Conservation (phyloP, 2,113 vertebrate species). For the Mormoops blainvillei region DNA sequence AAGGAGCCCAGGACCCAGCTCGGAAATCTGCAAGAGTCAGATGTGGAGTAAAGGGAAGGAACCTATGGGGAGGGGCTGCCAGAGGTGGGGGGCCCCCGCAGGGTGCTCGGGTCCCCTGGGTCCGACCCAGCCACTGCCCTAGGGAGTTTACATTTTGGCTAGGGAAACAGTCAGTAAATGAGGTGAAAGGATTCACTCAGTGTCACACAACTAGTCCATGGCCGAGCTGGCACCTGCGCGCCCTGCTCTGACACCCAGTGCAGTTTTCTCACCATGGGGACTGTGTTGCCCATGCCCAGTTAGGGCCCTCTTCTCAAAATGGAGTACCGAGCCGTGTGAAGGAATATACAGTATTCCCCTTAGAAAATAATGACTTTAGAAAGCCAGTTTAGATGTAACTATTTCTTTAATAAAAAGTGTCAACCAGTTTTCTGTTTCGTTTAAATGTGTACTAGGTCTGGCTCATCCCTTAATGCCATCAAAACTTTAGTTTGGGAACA, state of each 20-base stretch:
- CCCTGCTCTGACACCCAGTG: neutral
- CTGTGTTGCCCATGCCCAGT: rapidly evolving
- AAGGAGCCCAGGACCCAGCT: neutral
- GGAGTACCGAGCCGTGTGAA: neutral
- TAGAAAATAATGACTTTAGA: neutral
- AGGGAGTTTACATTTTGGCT: neutral
- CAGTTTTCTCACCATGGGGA: rapidly evolving
- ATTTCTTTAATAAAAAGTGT: neutral
- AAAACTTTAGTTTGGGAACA: neutral
- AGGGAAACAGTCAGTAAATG: neutral
- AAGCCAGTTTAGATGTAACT: neutral
- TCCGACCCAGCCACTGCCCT: neutral
- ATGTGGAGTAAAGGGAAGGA: too few relatives aligned
- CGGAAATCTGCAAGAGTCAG: neutral
- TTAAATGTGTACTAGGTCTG: neutral
- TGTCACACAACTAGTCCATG: neutral
- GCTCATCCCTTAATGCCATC: neutral
- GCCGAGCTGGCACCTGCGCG: neutral
- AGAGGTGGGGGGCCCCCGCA: neutral
- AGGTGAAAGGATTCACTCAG: neutral
- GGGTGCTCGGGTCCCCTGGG: too few relatives aligned
- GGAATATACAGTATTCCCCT: too few relatives aligned
- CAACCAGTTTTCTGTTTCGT: neutral
- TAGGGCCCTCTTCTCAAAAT: neutral
- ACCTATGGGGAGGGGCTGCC: neutral